Percentiles rank a stretch among this genome's conserved stretches.
Conservation (phyloP, 2,888 invertebrate species). For the Steinernema carpocapsae region DNA sequence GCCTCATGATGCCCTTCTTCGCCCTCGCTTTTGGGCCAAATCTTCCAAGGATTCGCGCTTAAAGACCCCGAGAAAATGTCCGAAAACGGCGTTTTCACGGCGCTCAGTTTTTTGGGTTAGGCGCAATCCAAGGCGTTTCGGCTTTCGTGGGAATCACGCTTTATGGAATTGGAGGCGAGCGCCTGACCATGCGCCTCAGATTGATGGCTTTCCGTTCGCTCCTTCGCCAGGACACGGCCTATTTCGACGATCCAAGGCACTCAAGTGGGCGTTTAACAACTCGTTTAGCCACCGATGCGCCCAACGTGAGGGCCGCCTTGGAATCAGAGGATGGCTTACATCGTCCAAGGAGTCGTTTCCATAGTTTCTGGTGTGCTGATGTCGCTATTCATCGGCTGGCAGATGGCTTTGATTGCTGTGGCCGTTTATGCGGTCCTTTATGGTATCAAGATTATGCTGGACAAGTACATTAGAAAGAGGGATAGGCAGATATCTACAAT, state of each 20-base stretch:
- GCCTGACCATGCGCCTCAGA: slow-evolving; percentile 70
- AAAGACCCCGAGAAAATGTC: slow-evolving; percentile 68
- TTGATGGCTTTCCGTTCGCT: slow-evolving; percentile 70
- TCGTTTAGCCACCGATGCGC: slow-evolving; percentile 71
- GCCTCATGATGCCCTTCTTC: slow-evolving; percentile 71
- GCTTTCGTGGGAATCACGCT: slow-evolving; percentile 55
- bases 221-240: slow-evolving; percentile 70
- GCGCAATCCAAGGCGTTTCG: slow-evolving; percentile 64
- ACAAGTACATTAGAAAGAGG: slow-evolving; percentile 67
- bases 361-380: slow-evolving; percentile 70
- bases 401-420: slow-evolving; percentile 69
- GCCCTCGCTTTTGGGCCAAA: slow-evolving; percentile 70
- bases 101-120: slow-evolving; percentile 70
- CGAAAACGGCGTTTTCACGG: slow-evolving; percentile 71
- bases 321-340: slow-evolving; percentile 70
- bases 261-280: slow-evolving; percentile 70
- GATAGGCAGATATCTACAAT: slow-evolving; percentile 27
- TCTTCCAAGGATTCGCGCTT: slow-evolving; percentile 69
- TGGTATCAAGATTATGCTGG: slow-evolving; percentile 70
- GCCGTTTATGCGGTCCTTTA: slow-evolving; percentile 70
- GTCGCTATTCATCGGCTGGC: slow-evolving; percentile 72
- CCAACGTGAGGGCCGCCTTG: slow-evolving; percentile 70
- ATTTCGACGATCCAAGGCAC: slow-evolving; percentile 71
- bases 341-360: slow-evolving; percentile 69
- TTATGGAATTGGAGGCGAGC: slow-evolving; percentile 69